Evolutionary conservation across 2,113 vertebrate genomes (phyloP).

Genomic region (Atrichornis clamosus): DNA sequence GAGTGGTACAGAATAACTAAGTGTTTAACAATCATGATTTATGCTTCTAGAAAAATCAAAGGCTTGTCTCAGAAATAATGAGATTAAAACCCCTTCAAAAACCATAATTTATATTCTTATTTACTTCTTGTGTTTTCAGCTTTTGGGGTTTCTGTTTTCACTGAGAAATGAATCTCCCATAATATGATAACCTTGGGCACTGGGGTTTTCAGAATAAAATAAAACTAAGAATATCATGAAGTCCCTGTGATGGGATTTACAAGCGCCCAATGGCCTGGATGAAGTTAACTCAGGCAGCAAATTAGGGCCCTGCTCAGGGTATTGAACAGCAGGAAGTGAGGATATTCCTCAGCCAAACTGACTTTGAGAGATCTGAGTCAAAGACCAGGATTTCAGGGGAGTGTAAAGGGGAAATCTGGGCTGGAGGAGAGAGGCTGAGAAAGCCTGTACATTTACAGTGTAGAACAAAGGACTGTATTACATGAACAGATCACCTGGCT

Average conservation of each 20-base stretch:
- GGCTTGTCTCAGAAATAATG: conserved; percentile 12
- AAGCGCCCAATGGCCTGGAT: conserved; percentile 48
- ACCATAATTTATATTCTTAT: neutral
- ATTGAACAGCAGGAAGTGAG: conserved; percentile 46
- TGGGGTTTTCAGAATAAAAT: conserved; percentile 17
- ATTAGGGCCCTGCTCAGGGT: conserved; percentile 48
- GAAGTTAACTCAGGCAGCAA: conserved; percentile 65
- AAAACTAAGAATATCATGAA: conserved; percentile 26
- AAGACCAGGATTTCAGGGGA: conserved; percentile 44
- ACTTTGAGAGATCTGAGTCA: neutral
- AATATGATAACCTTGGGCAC: conserved; percentile 4
- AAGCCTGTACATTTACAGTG: neutral
- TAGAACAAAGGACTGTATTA: conserved; percentile 18
- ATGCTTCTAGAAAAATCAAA: conserved; percentile 8
- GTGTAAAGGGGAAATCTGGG: neutral
- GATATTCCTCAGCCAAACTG: conserved; percentile 38
- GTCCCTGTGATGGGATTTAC: conserved; percentile 48
- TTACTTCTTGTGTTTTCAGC: neutral
- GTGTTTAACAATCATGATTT: neutral
- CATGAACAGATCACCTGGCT: conserved; percentile 33
- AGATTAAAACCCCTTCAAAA: neutral
- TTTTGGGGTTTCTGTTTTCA: neutral
- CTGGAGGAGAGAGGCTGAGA: neutral
- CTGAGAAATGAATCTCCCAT: conserved; percentile 3
- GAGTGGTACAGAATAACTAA: neutral